phyloP scores from a whole-genome alignment of 2,797 vertebrate species.

The Acanthurus tractus region DNA sequence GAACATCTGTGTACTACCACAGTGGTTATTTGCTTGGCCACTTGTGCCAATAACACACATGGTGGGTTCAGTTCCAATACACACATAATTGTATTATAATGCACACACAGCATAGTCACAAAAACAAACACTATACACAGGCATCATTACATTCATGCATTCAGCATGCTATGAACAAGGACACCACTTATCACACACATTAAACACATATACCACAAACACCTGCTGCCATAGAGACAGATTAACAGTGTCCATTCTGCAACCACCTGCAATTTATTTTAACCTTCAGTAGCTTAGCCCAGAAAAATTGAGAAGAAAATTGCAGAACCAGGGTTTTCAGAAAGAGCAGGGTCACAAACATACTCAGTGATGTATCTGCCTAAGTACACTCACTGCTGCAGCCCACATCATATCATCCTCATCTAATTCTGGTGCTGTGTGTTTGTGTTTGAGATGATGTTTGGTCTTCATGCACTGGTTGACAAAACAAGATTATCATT shows the following conservation, averaged over 20 bases:
- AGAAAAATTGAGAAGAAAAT: conserved; percentile 37
- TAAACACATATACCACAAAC: conserved; percentile 22
- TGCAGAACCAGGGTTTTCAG: conserved; percentile 10
- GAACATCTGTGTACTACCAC: conserved; percentile 42
- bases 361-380: background rate
- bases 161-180: conserved; percentile 6
- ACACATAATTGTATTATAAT: conserved; percentile 13
- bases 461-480: background rate
- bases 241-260: conserved; percentile 19
- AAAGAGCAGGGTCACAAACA: conserved; percentile 8
- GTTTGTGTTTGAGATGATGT: conserved; percentile 8
- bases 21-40: conserved; percentile 42
- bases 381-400: background rate
- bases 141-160: conserved; percentile 6
- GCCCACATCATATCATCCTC: background rate
- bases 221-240: conserved; percentile 51
- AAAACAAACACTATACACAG: conserved; percentile 11
- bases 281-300: conserved; percentile 6
- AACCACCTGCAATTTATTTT: conserved; percentile 11
- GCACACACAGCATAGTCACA: conserved; percentile 7
- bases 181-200: conserved; percentile 10
- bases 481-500: conserved; percentile 10
- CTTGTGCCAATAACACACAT: conserved; percentile 20
- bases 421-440: conserved; percentile 24
- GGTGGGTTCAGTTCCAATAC: conserved; percentile 16